phyloP scores from a whole-genome alignment of 2,888 invertebrate species.

The Sepioteuthis lessoniana region DNA sequence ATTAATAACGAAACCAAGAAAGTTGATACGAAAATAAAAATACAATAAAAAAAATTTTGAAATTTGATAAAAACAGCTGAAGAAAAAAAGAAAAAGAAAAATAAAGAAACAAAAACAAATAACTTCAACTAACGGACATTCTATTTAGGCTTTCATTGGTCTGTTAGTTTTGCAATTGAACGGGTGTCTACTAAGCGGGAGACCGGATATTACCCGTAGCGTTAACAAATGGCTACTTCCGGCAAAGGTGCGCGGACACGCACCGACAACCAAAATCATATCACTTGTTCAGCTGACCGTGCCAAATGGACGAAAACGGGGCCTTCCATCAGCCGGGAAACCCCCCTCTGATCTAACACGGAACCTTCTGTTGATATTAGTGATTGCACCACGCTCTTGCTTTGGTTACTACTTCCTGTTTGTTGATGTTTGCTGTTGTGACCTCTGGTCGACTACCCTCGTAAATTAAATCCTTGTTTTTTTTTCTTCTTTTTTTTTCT shows the following conservation, averaged over 20 bases:
- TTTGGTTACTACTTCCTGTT: background rate
- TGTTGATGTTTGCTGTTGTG: background rate
- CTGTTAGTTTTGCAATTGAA: constrained; percentile 33
- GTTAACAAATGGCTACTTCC: background rate
- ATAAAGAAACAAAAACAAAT: background rate
- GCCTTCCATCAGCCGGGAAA: background rate
- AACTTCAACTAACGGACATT: background rate
- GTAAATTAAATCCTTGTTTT: background rate
- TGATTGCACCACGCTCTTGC: background rate
- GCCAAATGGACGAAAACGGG: background rate
- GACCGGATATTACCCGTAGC: constrained; percentile 14
- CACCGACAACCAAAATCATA: constrained; percentile 10
- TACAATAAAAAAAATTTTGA: background rate
- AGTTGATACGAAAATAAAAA: background rate
- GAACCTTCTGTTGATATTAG: background rate
- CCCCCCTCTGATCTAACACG: background rate
- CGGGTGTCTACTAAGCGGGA: background rate
- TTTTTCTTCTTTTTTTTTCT: background rate
- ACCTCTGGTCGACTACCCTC: constrained; percentile 14
- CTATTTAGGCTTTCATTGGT: background rate
- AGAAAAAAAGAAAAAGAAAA: too few species aligned
- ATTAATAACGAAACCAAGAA: background rate
- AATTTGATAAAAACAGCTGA: background rate
- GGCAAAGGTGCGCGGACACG: background rate
- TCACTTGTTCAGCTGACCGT: background rate